Evolutionary conservation across 2,797 vertebrate genomes (phyloP), one percentile per base, ranked within the genome.

Genomic region (Pangasius mekongensis): DNA sequence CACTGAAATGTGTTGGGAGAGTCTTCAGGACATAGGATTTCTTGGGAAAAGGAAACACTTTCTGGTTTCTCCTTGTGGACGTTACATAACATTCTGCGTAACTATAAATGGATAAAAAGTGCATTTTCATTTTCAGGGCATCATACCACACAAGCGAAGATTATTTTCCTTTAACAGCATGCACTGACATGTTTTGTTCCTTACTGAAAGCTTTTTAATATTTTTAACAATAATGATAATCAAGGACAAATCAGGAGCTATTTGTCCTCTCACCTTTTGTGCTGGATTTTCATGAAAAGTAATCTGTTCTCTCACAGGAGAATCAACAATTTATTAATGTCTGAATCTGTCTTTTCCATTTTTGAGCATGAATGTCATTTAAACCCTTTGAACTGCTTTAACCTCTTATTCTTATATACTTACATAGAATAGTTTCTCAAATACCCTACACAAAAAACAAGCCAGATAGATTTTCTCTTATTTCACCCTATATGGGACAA

Each of bases 181-280:
- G 36, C 13, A n/a, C 24, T n/a, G 81, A 6, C 9, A 20, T 33
- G 33, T 49, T 74, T 33, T n/a, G 36, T 33, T 36, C 47, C 69
- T 60, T 74, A 54, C 49, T 58, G 13, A 36, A 16, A 27, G 9
- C 5, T 47, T 69, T 56, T 74, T 5, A 66, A 81, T 83, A 16
- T 69, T 43, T 77, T 66, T 62, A 85, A 54, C 67, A 20, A 20
- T 13, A 20, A 18, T 82, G 33, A 64, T 74, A 71, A 83, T 27
- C 22, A 89, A 90, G 60, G 54, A 78, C 85, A 85, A 87, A 88
- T 36, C 71, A 81, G 20, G 43, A 43, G 33, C 49, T 83, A 30
- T 86, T 81, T 86, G n/a, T 47, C 22, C 20, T 58, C 30, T 69
- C 54, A 83, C 67, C 54, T 39, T 24, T 73, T 88, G 73, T 76